These are phyloP conservation scores for Poecilia velifera DNA, from an alignment of 2,797 vertebrate species.

Conservation along the genomic window DNA sequence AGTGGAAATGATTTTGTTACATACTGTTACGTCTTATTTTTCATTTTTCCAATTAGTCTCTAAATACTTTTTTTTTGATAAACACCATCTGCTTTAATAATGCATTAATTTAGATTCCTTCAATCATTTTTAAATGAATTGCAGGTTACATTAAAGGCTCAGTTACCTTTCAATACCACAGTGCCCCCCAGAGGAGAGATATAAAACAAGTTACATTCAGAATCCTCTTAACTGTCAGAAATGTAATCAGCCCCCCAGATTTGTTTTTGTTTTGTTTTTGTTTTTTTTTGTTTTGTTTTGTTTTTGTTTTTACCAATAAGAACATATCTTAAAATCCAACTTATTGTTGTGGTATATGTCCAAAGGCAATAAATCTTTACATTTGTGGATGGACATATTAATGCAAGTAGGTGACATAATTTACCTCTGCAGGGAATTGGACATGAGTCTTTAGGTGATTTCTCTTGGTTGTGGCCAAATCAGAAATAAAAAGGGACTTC, in stretches of 20 bases:
- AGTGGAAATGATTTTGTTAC: not conserved
- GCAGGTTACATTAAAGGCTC: not conserved
- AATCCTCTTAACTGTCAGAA: conserved; percentile 18
- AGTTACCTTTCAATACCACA: conserved; percentile 54
- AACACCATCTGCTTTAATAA: not conserved
- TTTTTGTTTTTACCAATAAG: conserved; percentile 23
- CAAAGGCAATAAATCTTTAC: conserved; percentile 11
- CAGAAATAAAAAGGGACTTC: conserved; percentile 3
- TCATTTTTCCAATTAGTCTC: conserved; percentile 32
- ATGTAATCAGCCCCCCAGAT: conserved; percentile 14
- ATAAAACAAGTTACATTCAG: conserved; percentile 29
- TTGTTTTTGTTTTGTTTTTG: too few species aligned
- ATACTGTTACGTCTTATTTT: conserved; percentile 22
- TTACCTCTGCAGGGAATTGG: conserved; percentile 24
- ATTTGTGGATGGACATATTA: conserved; percentile 23
- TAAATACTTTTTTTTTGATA: not conserved
- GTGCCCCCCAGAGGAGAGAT: conserved; percentile 71
- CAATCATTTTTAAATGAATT: conserved; percentile 33
- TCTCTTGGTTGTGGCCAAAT: conserved; percentile 11
- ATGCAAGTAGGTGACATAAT: conserved; percentile 13
- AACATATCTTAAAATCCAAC: conserved; percentile 10
- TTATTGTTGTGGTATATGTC: conserved; percentile 37
- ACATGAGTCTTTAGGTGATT: conserved; percentile 36
- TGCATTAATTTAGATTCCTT: not conserved
- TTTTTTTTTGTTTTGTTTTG: too few species aligned